These are phyloP conservation scores for Stratiomys singularior DNA, from an alignment of 2,888 invertebrate genomes.

Conservation along the genomic window DNA sequence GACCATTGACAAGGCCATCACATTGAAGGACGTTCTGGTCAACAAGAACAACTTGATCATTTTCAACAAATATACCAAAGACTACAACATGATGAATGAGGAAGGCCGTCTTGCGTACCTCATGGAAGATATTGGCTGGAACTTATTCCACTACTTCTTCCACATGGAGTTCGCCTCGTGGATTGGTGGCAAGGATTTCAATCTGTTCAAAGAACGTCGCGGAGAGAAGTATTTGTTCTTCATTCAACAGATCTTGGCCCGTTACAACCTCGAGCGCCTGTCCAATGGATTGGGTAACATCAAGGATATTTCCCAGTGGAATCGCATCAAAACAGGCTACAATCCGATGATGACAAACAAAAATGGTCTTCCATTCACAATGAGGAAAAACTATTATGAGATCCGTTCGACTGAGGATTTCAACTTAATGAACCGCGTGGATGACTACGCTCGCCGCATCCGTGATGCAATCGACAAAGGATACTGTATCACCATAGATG, in stretches of 20 bases:
- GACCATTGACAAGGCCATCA: slow-evolving; percentile 63
- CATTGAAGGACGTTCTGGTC: slow-evolving; percentile 56
- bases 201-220: slow-evolving; percentile 69
- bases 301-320: slow-evolving; percentile 68
- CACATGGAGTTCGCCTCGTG: slow-evolving; percentile 72
- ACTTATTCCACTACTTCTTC: slow-evolving; percentile 70
- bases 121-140: slow-evolving; percentile 74
- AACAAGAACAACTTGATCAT: slow-evolving; percentile 56
- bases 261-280: slow-evolving; percentile 81
- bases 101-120: slow-evolving; percentile 72
- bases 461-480: slow-evolving; percentile 67
- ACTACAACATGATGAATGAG: slow-evolving; percentile 63
- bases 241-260: slow-evolving; percentile 75
- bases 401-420: slow-evolving; percentile 65
- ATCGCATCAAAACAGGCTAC: slow-evolving; percentile 71
- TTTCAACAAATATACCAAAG: slow-evolving; percentile 68
- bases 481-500: slow-evolving; percentile 60
- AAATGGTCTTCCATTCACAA: slow-evolving; percentile 75
- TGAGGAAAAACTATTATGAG: slow-evolving; percentile 70
- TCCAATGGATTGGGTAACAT: slow-evolving; percentile 77
- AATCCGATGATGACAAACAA: slow-evolving; percentile 72
- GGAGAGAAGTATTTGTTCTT: slow-evolving; percentile 74
- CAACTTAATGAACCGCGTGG: slow-evolving; percentile 63
- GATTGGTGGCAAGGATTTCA: slow-evolving; percentile 69
- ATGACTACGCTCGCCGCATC: slow-evolving; percentile 64